Base-by-base conservation (phyloP, 2,113 vertebrate species). In the Triplophysa siluroides region DNA sequence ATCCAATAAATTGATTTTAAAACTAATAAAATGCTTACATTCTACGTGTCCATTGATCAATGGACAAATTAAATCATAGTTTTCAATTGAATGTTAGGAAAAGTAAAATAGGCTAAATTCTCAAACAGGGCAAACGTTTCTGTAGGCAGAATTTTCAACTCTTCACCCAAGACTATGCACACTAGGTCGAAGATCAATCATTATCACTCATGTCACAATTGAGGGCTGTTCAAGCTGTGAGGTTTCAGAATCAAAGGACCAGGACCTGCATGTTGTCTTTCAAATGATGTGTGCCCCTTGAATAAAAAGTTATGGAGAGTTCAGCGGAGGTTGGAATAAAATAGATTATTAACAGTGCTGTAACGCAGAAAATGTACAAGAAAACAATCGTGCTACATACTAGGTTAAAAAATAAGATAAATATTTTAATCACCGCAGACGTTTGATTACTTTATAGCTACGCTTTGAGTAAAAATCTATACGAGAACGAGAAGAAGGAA, bases 121-220 rank as follows among this genome's bases (percentile, higher is more conserved):
- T 76, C 52, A 58, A 43, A 76, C 45, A 63, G 13, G 29, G 19
- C 10, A 76, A 80, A 60, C 38, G n/a, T 47, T 63, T 72, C 70
- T 60, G 19, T 26, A 43, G 23, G 9, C 41, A 66, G 66, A 61
- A 18, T 38, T 23, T 58, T 26, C 62, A 74, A 50, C 67, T 54
- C 16, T 66, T 45, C 79, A 56, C 33, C 47, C 29, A 58, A 29
- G 50, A 56, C 50, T 41, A 60, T 38, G 61, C 38, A 65, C 62
- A 77, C 45, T 77, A 38, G 50, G n/a, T 61, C 29, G 65, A 64
- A 70, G 73, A 83, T 77, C 82, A 80, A 33, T 77, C 61, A 71
- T 83, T 80, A 83, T 77, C 70, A 77, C 77, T 81, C 75, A 78
- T 69, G 69, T 78, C 70, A 75, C 69, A 56, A 43, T 21, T 64